Evolutionary conservation across 2,888 invertebrate species (phyloP).

Genomic region (Metacarcinus magister): DNA sequence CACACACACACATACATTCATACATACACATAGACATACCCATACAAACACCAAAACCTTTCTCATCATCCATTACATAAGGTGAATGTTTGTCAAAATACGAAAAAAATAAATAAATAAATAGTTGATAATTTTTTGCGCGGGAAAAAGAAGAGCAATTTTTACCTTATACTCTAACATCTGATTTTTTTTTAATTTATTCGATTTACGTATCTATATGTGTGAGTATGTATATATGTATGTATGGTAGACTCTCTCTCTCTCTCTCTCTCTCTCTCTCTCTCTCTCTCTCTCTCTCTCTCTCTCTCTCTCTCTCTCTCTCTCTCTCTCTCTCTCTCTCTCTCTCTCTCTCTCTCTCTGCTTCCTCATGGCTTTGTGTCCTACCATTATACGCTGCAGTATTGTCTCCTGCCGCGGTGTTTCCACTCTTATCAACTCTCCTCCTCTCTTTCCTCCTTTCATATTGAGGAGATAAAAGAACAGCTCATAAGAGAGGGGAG

Average conservation of each 20-base stretch:
- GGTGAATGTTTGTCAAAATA: background rate
- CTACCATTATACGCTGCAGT: background rate
- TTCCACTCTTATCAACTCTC: constrained; percentile 18
- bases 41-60: background rate
- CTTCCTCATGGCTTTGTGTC: background rate
- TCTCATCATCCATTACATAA: background rate
- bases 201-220: too few species aligned
- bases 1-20: background rate
- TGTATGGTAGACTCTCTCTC: too few species aligned
- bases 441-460: background rate
- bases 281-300: background rate
- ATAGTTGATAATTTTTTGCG: background rate
- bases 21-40: background rate
- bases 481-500: background rate
- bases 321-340: constrained; percentile 32
- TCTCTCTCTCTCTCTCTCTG: background rate
- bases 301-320: background rate
- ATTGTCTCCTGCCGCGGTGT: constrained; percentile 4
- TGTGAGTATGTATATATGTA: too few species aligned
- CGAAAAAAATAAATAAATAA: background rate
- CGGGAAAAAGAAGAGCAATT: too few species aligned
- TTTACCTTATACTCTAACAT: too few species aligned
- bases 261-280: too few species aligned
- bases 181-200: too few species aligned
- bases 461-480: background rate